These are phyloP conservation scores for Microctonus brassicae DNA, from an alignment of 2,888 invertebrate species.

Conservation along the genomic window DNA sequence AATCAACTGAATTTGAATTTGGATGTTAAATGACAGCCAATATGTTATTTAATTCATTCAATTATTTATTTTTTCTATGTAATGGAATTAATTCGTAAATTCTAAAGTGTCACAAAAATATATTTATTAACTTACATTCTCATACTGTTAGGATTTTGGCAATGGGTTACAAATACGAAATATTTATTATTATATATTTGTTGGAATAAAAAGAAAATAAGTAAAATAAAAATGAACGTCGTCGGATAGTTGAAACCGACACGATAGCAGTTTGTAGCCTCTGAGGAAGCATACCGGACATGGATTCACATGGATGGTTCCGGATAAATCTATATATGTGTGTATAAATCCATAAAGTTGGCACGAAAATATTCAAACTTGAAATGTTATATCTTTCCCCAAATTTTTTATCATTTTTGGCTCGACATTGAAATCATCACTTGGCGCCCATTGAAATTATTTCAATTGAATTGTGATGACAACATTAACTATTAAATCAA, in stretches of 20 bases:
- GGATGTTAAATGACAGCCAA: not conserved
- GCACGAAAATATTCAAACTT: slow-evolving; percentile 30
- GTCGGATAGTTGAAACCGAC: slow-evolving; percentile 8
- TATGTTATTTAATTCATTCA: no score
- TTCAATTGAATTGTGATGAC: not conserved
- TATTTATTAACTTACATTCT: no score
- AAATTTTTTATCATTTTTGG: slow-evolving; percentile 16
- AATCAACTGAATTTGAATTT: not conserved
- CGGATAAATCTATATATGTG: slow-evolving; percentile 22
- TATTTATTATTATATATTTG: slow-evolving; percentile 19
- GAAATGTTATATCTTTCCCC: slow-evolving; percentile 9
- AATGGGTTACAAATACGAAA: not conserved
- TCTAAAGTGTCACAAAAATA: no score
- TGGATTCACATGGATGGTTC: slow-evolving; percentile 29
- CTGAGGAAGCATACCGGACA: slow-evolving; percentile 10
- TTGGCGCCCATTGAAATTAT: slow-evolving; percentile 14
- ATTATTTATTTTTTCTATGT: not conserved
- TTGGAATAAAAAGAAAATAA: not conserved
- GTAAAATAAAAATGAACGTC: slow-evolving; percentile 13
- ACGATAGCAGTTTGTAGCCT: slow-evolving; percentile 1
- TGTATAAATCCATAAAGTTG: slow-evolving; percentile 21
- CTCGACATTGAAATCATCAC: not conserved
- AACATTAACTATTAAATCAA: not conserved
- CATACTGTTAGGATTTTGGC: not conserved
- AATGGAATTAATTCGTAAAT: no score